phyloP scores from a whole-genome alignment of 2,888 invertebrate genomes.

The Helobdella robusta region DNA sequence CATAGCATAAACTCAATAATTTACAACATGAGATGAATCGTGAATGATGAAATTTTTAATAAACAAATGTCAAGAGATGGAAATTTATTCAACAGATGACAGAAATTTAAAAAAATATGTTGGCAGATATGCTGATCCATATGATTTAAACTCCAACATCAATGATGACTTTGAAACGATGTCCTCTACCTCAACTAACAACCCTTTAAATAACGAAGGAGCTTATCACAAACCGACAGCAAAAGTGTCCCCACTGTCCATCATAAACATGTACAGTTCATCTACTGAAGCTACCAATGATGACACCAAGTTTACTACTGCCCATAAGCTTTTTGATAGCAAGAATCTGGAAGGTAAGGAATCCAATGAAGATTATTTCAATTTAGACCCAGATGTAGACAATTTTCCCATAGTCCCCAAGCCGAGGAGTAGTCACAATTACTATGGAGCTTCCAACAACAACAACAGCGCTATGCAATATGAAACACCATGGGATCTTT shows the following conservation, averaged over 20 bases:
- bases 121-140: constrained; percentile 10
- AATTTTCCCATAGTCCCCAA: background rate
- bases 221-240: background rate
- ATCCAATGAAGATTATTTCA: constrained; percentile 8
- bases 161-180: background rate
- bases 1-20: too few relatives aligned
- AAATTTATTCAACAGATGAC: too few relatives aligned
- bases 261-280: background rate
- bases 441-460: background rate
- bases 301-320: background rate
- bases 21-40: too few relatives aligned
- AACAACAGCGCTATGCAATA: constrained; percentile 31
- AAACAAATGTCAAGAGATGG: too few relatives aligned
- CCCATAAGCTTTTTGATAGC: constrained; percentile 6
- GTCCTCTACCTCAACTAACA: background rate
- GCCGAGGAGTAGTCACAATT: background rate
- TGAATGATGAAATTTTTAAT: too few relatives aligned
- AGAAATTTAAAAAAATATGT: background rate
- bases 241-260: background rate
- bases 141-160: constrained; percentile 3
- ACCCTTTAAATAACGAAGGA: background rate
- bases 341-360: background rate
- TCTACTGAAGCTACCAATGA: background rate
- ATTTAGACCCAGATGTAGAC: background rate
- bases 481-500: constrained; percentile 37